Evolutionary conservation across 2,797 vertebrate species (phyloP).

Genomic region (Vultur gryphus): DNA sequence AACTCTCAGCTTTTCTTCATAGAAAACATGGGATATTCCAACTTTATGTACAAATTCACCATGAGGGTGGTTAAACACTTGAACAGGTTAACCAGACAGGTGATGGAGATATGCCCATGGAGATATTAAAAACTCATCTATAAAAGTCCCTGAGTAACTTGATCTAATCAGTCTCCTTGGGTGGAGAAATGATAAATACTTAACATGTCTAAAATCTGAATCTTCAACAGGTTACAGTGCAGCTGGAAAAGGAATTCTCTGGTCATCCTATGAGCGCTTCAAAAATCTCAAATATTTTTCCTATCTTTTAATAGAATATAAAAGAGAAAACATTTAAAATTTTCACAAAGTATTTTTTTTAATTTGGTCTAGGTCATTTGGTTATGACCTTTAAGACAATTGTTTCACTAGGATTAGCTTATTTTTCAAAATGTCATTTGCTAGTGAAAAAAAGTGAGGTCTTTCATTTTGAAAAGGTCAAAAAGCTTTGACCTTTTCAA

Average conservation of each 20-base stretch:
- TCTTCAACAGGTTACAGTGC: neutral
- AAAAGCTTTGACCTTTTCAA: conserved; percentile 63
- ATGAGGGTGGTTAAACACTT: neutral
- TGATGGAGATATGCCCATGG: neutral
- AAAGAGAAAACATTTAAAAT: neutral
- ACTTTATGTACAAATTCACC: neutral
- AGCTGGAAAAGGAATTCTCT: neutral
- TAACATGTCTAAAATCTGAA: neutral
- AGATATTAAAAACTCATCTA: neutral
- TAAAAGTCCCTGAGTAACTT: neutral
- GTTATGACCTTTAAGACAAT: conserved; percentile 61
- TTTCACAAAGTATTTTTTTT: neutral
- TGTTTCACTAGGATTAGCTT: conserved; percentile 59
- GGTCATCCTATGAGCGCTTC: neutral
- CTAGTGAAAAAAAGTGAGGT: conserved; percentile 55
- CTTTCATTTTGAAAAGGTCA: conserved; percentile 65
- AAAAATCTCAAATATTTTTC: neutral
- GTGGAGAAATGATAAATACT: neutral
- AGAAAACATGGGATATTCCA: neutral
- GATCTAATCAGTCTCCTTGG: neutral
- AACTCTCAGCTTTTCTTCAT: neutral
- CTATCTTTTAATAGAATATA: neutral
- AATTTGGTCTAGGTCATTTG: conserved; percentile 45
- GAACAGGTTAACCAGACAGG: neutral
- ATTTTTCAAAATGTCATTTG: conserved; percentile 61